Evolutionary conservation across 2,888 invertebrate species (phyloP).

Genomic region (Leucozona laternaria): DNA sequence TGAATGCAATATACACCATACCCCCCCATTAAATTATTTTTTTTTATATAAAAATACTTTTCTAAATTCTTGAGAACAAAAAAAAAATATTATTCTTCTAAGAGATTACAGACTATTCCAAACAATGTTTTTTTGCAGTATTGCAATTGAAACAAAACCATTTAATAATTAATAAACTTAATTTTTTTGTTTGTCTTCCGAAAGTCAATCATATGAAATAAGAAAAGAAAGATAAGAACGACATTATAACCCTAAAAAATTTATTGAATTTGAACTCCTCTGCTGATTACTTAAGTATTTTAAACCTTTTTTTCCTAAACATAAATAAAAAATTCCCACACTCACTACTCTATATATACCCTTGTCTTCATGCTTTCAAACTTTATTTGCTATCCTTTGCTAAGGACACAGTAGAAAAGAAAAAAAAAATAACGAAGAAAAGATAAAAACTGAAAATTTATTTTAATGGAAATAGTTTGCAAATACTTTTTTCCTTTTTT

Average conservation of each 20-base stretch:
- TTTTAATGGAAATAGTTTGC: conserved; percentile 73
- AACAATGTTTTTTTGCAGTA: background rate
- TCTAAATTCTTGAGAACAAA: too few species aligned
- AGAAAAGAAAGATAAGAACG: background rate
- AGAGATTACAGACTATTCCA: background rate
- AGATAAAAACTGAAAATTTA: conserved; percentile 65
- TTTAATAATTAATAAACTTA: conserved; percentile 19
- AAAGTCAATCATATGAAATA: conserved; percentile 2
- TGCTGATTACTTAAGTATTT: conserved; percentile 17
- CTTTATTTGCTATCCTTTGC: conserved; percentile 8
- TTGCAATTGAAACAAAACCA: conserved; percentile 3
- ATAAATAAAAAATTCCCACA: background rate
- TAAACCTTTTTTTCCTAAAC: background rate
- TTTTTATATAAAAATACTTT: too few species aligned
- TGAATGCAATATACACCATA: too few species aligned
- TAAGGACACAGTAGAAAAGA: conserved; percentile 1
- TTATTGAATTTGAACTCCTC: conserved; percentile 19
- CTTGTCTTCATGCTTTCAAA: conserved; percentile 7
- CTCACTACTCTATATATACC: conserved; percentile 4
- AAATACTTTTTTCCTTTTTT: conserved; percentile 38
- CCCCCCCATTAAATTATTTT: too few species aligned
- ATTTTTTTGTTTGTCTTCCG: background rate
- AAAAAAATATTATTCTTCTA: background rate
- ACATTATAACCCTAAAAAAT: background rate
- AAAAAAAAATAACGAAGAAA: background rate